These are phyloP conservation scores for Morone chrysops DNA, from an alignment of 2,113 vertebrate genomes.

Conservation along the genomic window DNA sequence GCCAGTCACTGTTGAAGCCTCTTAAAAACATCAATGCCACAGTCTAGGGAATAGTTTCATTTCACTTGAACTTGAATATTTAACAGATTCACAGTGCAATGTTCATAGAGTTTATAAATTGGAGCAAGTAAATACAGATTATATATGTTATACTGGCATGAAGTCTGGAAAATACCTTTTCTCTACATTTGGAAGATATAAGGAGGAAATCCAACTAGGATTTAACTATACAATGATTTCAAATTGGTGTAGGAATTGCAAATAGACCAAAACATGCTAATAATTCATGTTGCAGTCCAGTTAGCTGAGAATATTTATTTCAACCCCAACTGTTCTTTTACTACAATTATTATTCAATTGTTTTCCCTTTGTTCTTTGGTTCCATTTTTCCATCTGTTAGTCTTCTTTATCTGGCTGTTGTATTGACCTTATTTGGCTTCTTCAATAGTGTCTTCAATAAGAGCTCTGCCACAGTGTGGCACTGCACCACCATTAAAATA, in stretches of 20 bases:
- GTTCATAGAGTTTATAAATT: neutral
- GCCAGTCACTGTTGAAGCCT: neutral
- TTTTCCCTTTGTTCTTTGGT: neutral
- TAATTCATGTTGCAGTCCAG: neutral
- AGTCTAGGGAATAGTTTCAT: neutral
- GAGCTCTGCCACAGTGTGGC: conserved; percentile 66
- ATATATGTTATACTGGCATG: no score
- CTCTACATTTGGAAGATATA: neutral
- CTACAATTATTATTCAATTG: neutral
- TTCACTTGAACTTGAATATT: no score
- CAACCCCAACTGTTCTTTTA: neutral
- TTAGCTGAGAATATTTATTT: neutral
- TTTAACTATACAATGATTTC: neutral
- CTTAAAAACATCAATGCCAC: neutral
- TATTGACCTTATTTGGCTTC: neutral
- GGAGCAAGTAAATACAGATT: no score
- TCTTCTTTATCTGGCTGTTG: neutral
- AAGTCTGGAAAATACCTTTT: neutral
- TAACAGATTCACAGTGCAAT: neutral
- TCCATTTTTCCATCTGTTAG: neutral
- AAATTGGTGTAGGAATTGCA: neutral
- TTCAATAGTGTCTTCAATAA: neutral
- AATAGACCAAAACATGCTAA: neutral
- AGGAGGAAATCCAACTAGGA: neutral
- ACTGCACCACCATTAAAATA: conserved; percentile 44